Percentiles rank a stretch among this genome's conserved stretches.
Evolutionary conservation across 2,113 vertebrate species (phyloP).

Genomic region (rat (Rattus norvegicus)): GRCr8 NC_086039.1:95791501-95792000

Average conservation of each 20-base stretch:
- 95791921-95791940: background rate
- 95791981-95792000: background rate
- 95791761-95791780: constrained; percentile 4
- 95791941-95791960: background rate
- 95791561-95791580: background rate
- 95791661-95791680: background rate
- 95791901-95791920: background rate
- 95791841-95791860: background rate
- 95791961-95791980: background rate
- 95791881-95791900: constrained; percentile 23
- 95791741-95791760: background rate
- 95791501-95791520: background rate
- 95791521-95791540: background rate
- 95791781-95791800: background rate
- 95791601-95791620: background rate
- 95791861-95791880: constrained; percentile 7
- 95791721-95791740: background rate
- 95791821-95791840: background rate
- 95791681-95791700: too few species aligned
- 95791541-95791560: background rate
- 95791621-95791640: too few species aligned
- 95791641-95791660: background rate
- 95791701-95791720: background rate
- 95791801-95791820: background rate
- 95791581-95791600: background rate